Conservation (phyloP, 2,797 vertebrate genomes). For the Microchirus variegatus region DNA sequence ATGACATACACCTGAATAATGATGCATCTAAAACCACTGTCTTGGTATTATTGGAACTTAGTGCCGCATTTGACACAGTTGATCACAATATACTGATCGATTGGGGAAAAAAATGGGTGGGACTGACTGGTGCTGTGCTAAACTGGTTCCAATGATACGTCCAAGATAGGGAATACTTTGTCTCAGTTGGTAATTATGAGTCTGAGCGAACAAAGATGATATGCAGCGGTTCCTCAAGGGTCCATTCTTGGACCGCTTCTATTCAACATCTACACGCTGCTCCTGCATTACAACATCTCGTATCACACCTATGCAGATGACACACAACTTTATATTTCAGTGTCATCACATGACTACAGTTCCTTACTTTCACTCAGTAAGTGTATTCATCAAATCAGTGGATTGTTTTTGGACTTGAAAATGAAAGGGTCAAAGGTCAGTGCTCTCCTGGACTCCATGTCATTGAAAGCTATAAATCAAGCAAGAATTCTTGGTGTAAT, state of each 20-base stretch:
- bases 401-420: neutral
- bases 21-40: neutral
- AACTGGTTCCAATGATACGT: neutral
- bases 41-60: too few species aligned
- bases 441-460: neutral
- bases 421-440: neutral
- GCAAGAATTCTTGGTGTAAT: too few species aligned
- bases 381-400: neutral
- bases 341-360: neutral
- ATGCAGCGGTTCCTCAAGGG: neutral
- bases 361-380: neutral
- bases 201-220: neutral
- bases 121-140: neutral
- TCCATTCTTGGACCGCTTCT: neutral
- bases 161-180: neutral
- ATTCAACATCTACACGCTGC: neutral
- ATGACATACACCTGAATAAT: neutral
- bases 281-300: neutral
- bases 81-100: too few species aligned
- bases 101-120: neutral
- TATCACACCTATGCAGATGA: neutral
- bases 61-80: too few species aligned
- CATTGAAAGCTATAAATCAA: too few species aligned
- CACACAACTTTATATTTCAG: neutral
- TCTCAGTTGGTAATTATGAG: neutral